phyloP scores from a whole-genome alignment of 2,888 invertebrate genomes.

The Caenorhabditis parvicauda region DNA sequence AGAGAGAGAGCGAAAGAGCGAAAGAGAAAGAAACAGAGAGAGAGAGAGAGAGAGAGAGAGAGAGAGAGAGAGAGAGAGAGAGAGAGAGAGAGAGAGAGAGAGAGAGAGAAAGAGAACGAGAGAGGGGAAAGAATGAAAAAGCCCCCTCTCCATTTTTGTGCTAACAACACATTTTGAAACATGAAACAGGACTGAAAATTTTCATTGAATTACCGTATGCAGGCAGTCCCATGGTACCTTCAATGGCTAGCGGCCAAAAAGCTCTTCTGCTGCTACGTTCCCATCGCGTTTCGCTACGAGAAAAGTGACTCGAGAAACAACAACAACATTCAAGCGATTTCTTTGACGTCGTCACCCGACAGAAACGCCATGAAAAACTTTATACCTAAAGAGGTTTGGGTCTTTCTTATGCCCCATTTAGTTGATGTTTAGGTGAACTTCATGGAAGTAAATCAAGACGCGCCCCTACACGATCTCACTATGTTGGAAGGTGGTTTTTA shows the following conservation, averaged over 20 bases:
- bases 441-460: constrained; percentile 52
- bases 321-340: constrained; percentile 47
- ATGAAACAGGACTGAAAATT: constrained; percentile 5
- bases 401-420: constrained; percentile 1
- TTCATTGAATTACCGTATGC: constrained; percentile 11
- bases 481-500: constrained; percentile 19
- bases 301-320: constrained; percentile 40
- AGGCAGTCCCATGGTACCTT: constrained; percentile 53
- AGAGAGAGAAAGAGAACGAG: neutral
- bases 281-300: constrained; percentile 46
- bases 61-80: neutral
- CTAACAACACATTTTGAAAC: no score
- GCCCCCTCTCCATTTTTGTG: no score
- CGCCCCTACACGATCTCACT: constrained; percentile 37
- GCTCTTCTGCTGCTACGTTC: constrained; percentile 58
- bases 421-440: constrained; percentile 48
- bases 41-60: neutral
- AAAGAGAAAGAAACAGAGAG: neutral
- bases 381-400: constrained; percentile 53
- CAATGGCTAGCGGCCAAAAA: constrained; percentile 56
- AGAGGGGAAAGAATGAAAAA: no score
- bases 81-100: neutral
- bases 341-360: constrained; percentile 50
- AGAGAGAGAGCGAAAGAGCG: neutral
- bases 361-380: constrained; percentile 44